Conservation (phyloP, 2,113 vertebrate species). For the Zosterops hypoxanthus region DNA sequence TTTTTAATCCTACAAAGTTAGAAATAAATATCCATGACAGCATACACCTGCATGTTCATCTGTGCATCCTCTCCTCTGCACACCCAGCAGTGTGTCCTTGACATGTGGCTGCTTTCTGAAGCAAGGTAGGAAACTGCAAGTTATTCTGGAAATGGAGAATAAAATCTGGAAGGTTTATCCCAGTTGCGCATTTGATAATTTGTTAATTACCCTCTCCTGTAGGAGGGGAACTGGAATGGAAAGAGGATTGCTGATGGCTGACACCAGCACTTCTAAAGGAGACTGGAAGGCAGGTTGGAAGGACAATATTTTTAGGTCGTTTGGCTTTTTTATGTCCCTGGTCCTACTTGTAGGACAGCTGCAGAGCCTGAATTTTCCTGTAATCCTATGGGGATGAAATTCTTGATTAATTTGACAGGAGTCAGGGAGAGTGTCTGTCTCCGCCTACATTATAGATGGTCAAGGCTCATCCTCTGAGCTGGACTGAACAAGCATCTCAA, state of each 20-base stretch:
- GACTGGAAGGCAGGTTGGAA: neutral
- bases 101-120: neutral
- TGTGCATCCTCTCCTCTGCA: neutral
- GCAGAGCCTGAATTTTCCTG: neutral
- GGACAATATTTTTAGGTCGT: neutral
- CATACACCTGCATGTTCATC: neutral
- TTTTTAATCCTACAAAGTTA: constrained; percentile 9
- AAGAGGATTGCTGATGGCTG: neutral
- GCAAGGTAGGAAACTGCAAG: neutral
- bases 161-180: neutral
- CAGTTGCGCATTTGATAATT: neutral
- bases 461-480: neutral
- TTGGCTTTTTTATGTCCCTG: neutral
- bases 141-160: neutral
- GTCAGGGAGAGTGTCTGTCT: neutral
- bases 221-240: neutral
- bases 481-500: fast-evolving
- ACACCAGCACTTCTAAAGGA: neutral
- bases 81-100: neutral
- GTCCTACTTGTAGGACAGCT: neutral
- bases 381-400: neutral
- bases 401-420: neutral
- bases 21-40: neutral
- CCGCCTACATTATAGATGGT: neutral
- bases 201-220: neutral